Evolutionary conservation across 2,888 invertebrate species (phyloP).

Genomic region (Epistrophe eligans): DNA sequence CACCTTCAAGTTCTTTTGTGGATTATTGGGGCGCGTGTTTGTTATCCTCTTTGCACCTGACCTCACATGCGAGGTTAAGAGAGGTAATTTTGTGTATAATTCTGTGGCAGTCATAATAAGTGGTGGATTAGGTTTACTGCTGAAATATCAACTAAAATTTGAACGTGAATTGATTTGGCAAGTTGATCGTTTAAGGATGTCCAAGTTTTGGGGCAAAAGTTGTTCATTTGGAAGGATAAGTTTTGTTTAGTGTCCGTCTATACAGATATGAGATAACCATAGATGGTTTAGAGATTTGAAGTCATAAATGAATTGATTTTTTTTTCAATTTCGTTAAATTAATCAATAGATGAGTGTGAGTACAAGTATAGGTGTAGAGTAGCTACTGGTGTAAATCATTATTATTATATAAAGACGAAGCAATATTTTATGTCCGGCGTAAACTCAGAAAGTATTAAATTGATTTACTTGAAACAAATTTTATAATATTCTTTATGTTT

Average conservation of each 20-base stretch:
- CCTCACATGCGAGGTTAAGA: slow-evolving; percentile 43
- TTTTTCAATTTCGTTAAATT: not conserved
- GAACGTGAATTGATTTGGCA: slow-evolving; percentile 65
- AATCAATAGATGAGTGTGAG: no score
- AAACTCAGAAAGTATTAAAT: no score
- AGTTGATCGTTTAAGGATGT: slow-evolving; percentile 61
- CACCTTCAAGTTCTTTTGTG: slow-evolving; percentile 57
- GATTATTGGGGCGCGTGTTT: slow-evolving; percentile 63
- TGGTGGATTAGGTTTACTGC: slow-evolving; percentile 59
- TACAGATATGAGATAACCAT: not conserved
- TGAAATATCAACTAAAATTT: slow-evolving; percentile 66
- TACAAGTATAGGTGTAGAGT: no score
- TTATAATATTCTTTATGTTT: no score
- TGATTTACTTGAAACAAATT: no score
- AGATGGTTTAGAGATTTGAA: not conserved
- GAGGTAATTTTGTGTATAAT: slow-evolving; percentile 71
- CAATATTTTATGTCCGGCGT: no score
- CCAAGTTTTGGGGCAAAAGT: slow-evolving; percentile 28
- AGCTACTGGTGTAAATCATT: no score
- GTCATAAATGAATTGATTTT: not conserved
- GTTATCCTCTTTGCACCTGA: slow-evolving; percentile 65
- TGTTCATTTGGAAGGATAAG: not conserved
- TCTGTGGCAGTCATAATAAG: slow-evolving; percentile 55
- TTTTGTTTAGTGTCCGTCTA: not conserved
- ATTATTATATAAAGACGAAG: no score